These are phyloP conservation scores for Plusia festucae DNA, from an alignment of 2,888 invertebrate genomes.

Conservation along the genomic window DNA sequence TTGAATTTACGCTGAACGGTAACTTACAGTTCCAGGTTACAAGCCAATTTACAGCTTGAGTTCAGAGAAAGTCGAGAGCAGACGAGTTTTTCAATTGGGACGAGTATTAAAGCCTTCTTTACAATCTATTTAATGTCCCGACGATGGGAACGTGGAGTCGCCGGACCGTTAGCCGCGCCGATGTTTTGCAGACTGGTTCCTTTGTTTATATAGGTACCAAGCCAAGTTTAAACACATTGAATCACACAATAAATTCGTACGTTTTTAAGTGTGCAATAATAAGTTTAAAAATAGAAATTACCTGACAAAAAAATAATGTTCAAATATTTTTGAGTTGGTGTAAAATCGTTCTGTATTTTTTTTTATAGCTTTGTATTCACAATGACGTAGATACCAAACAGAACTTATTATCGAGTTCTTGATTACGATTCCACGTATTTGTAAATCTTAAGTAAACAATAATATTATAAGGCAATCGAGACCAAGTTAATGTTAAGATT, in stretches of 20 bases:
- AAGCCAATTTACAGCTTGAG: constrained; percentile 51
- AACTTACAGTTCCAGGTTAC: constrained; percentile 46
- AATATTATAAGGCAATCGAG: constrained; percentile 36
- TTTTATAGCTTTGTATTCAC: too few species aligned
- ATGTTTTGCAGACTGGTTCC: constrained; percentile 21
- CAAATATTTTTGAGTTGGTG: neutral
- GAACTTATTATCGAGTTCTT: neutral
- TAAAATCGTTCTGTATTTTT: too few species aligned
- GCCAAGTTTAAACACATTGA: neutral
- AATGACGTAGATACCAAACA: neutral
- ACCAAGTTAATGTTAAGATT: constrained; percentile 33
- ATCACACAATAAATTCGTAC: neutral
- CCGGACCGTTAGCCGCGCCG: constrained; percentile 45
- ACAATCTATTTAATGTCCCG: constrained; percentile 59
- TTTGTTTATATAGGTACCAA: constrained; percentile 7
- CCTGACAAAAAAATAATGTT: neutral
- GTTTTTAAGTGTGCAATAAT: neutral
- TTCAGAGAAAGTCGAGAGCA: constrained; percentile 57
- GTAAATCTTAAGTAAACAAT: constrained; percentile 30
- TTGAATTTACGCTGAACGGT: constrained; percentile 55
- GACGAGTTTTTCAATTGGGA: constrained; percentile 62
- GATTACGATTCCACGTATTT: constrained; percentile 19
- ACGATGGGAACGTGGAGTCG: constrained; percentile 41
- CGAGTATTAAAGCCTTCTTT: constrained; percentile 60
- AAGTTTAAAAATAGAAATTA: neutral